phyloP scores from a whole-genome alignment of 1,140 invertebrate species.

The Pseudoatta argentina region DNA sequence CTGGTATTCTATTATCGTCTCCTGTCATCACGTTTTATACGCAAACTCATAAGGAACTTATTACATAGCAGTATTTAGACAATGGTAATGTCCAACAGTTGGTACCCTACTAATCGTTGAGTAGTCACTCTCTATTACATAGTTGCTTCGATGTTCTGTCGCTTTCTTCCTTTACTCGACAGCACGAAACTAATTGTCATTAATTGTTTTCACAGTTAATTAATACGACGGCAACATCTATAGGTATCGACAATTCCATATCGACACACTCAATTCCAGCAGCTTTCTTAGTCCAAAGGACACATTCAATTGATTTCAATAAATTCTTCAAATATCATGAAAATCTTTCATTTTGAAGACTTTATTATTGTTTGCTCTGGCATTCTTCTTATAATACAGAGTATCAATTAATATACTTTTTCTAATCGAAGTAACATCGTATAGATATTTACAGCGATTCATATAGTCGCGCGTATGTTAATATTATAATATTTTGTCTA shows the following conservation, averaged over 20 bases:
- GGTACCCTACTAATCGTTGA: constrained; percentile 81
- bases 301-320: background rate
- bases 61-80: constrained; percentile 85
- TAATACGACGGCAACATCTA: constrained; percentile 32
- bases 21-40: constrained; percentile 70
- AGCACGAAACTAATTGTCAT: constrained; percentile 46
- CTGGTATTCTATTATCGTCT: constrained; percentile 53
- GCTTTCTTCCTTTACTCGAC: constrained; percentile 64
- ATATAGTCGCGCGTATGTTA: constrained; percentile 33
- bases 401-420: background rate
- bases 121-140: constrained; percentile 79
- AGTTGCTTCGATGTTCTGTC: constrained; percentile 81
- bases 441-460: constrained; percentile 46
- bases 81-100: constrained; percentile 87
- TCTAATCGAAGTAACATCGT: constrained; percentile 76
- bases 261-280: constrained; percentile 12
- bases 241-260: constrained; percentile 20
- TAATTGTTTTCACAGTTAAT: constrained; percentile 46
- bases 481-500: background rate
- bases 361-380: background rate
- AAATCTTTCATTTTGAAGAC: background rate
- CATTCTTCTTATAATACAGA: background rate
- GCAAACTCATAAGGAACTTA: constrained; percentile 76
- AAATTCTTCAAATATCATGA: background rate
- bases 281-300: constrained; percentile 3